Percentiles rank a stretch among this genome's conserved stretches.
These are phyloP conservation scores for Leguminivora glycinivorella DNA, from an alignment of 1,140 invertebrate genomes.

Conservation along the genomic window DNA sequence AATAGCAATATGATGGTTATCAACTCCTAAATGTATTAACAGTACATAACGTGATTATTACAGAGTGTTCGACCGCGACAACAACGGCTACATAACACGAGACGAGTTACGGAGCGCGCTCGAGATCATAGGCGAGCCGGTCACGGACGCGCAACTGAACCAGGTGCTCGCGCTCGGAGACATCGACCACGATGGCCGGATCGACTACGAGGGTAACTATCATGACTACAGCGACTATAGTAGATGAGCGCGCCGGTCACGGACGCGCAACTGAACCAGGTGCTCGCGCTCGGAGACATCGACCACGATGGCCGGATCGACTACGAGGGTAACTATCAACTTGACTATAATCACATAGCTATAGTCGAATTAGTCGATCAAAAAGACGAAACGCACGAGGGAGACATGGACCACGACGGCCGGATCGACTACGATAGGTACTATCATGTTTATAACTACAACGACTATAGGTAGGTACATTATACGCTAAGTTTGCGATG, in stretches of 20 bases:
- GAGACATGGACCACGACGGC: too few relatives aligned
- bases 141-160: conserved; percentile 85
- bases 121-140: conserved; percentile 88
- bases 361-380: too few relatives aligned
- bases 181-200: conserved; percentile 87
- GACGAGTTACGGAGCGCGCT: conserved; percentile 87
- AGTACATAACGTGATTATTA: conserved; percentile 28
- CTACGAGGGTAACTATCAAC: conserved; percentile 82
- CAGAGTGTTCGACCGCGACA: conserved; percentile 88
- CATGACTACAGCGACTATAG: background rate
- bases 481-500: too few relatives aligned
- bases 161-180: conserved; percentile 86
- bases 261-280: conserved; percentile 85
- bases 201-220: conserved; percentile 86
- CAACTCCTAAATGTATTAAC: too few relatives aligned
- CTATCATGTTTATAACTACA: too few relatives aligned
- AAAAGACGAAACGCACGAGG: too few relatives aligned
- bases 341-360: too few relatives aligned
- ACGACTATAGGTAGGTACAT: too few relatives aligned
- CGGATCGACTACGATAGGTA: too few relatives aligned
- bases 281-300: conserved; percentile 85
- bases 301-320: conserved; percentile 88
- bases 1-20: too few relatives aligned
- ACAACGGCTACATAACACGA: conserved; percentile 87
- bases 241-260: conserved; percentile 87